Evolutionary conservation across 1,140 invertebrate species (phyloP).

Genomic region (Drosophila nannoptera): DNA sequence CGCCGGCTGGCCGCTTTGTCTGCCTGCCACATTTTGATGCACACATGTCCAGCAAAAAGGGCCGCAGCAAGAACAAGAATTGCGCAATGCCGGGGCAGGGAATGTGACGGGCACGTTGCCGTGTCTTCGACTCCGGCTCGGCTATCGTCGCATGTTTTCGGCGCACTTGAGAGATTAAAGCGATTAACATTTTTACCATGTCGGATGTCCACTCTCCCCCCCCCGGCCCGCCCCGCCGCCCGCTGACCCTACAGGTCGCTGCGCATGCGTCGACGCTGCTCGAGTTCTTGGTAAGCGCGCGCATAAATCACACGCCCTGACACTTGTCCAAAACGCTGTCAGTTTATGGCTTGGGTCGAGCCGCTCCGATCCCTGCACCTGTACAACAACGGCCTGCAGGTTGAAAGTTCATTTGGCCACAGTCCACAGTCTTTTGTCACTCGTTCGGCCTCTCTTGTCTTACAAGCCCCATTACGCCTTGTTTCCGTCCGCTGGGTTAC

Average conservation of each 20-base stretch:
- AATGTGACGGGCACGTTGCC: constrained; percentile 68
- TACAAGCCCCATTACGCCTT: constrained; percentile 70
- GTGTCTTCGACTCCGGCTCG: constrained; percentile 41
- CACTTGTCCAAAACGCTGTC: constrained; percentile 72
- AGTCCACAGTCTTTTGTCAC: constrained; percentile 11
- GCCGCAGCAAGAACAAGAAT: constrained; percentile 49
- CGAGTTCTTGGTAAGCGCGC: constrained; percentile 66
- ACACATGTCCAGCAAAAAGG: constrained; percentile 33
- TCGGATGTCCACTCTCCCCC: constrained; percentile 43
- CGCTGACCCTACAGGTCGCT: constrained; percentile 57
- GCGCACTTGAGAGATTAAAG: constrained; percentile 76
- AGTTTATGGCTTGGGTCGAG: constrained; percentile 60
- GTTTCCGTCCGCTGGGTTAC: constrained; percentile 54
- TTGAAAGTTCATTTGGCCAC: constrained; percentile 56
- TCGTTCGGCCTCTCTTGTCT: constrained; percentile 34
- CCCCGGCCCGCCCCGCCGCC: constrained; percentile 25
- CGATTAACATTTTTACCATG: constrained; percentile 75
- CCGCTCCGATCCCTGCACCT: constrained; percentile 50
- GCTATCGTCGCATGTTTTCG: constrained; percentile 68
- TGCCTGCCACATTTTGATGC: constrained; percentile 32
- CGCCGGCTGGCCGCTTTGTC: neutral
- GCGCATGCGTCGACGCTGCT: constrained; percentile 65
- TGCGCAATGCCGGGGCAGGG: constrained; percentile 60
- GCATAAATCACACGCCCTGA: constrained; percentile 72
- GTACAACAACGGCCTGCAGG: constrained; percentile 36